Evolutionary conservation across 2,113 vertebrate genomes (phyloP), one percentile per base, ranked within the genome.

Genomic region (Prinia subflava): DNA sequence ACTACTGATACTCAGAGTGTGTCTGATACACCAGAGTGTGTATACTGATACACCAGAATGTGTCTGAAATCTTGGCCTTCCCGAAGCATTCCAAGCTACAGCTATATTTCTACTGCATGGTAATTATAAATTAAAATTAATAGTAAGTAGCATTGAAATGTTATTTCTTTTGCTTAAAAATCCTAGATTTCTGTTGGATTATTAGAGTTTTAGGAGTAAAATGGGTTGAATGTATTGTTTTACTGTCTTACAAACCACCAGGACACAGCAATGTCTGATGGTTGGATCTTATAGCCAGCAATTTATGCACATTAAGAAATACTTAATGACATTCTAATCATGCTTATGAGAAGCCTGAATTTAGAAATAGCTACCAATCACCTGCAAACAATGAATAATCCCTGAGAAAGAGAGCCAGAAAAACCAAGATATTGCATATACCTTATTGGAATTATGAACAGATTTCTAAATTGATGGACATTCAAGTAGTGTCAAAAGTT

Each of bases 361-460:
- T 96, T 89, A 95, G 74, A 90, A 96, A 87, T 90, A 85, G 70
- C 67, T 59, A 95, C 87, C 44, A 92, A 70, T 92, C 70, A 89
- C 92, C 82, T 94, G 70, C 85, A 96, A 96, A 93, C 83, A 95
- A 78, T 87, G 69, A 96, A 94, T 92, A 89, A 91, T 11, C 24
- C 30, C n/a, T 47, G 83, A 92, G 75, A 91, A 90, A 74, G 46
- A 35, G 30, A 92, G 83, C 74, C 92, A 97, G 94, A 83, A 93
- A 92, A 96, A 96, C 49, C 64, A 78, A 74, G 60, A 85, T 46
- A 89, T 81, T 95, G 64, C 77, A 33, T 76, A 92, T 87, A 70
- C 21, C 46, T 96, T 97, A 77, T 67, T 95, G 94, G 79, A 97
- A 95, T 93, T 92, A 84, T 60, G 69, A 89, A 90, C 44, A 90